Base-by-base conservation (phyloP, 2,888 invertebrate genomes). In the Cacoxenus indagator region DNA sequence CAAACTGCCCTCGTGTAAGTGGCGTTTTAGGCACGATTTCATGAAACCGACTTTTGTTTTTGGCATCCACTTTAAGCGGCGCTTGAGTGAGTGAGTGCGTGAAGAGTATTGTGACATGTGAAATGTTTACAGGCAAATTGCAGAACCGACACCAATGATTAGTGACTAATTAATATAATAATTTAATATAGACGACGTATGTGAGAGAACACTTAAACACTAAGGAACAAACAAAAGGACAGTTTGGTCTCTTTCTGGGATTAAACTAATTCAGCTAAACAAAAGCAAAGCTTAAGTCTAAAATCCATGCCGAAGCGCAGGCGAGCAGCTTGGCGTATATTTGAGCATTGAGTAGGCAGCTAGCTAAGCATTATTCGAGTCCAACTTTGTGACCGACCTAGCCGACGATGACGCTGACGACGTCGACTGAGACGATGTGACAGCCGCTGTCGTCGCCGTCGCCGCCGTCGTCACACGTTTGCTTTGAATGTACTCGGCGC, bases 401-500 rank as follows among this genome's bases (percentile, higher is more conserved):
- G 1, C n/a, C n/a, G 19, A 17, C 45, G 14, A 43, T 43, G 14
- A 43, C 45, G 14, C 11, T 43, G 11, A n/a, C 11, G 11, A 43
- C 45, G 2, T n/a, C 5, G 11, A 43, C 0, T n/a, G n/a, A n/a
- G n/a, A n/a, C n/a, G n/a, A n/a, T n/a, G n/a, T 37, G 37, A 37
- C 14, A 1, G 37, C 2, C 14, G 4, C 14, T 37, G 2, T 37
- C 37, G 8, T n/a, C n/a, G 2, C 37, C 8, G 14, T 37, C 1
- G 37, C 8, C 37, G 71, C 71, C 70, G 81, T 86, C 87, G 82
- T 84, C 84, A 85, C 84, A 70, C 83, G 78, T 76, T 84, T 81
- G 79, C 83, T 85, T 71, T 84, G 77, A 70, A 85, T 86, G 73
- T 84, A 87, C 70, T 86, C 83, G 73, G 87, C 87, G 82, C 87